Percentiles rank a stretch among this genome's conserved stretches.
phyloP scores from a whole-genome alignment of 2,888 invertebrate species.

The Pyrrhia umbra region DNA sequence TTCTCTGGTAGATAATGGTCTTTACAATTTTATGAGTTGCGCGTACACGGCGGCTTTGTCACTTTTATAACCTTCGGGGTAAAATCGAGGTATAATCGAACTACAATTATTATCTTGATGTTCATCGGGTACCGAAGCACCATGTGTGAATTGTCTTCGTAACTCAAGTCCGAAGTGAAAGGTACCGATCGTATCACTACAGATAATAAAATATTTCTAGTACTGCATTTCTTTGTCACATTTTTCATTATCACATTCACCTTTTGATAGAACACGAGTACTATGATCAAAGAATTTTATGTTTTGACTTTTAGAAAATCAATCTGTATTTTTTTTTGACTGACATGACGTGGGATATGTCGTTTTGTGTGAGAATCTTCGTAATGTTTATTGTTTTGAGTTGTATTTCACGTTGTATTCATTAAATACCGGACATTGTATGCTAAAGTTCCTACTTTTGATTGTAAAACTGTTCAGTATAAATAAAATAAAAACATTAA shows the following conservation, averaged over 20 bases:
- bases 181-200: slow-evolving; percentile 21
- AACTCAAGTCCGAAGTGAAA: slow-evolving; percentile 21
- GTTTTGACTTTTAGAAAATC: background rate
- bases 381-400: background rate
- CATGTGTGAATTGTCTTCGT: slow-evolving; percentile 28
- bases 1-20: background rate
- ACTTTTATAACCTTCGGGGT: slow-evolving; percentile 18
- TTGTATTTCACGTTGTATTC: background rate
- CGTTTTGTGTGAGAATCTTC: background rate
- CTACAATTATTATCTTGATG: slow-evolving; percentile 49
- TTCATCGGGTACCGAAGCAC: slow-evolving; percentile 32
- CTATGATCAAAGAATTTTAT: background rate
- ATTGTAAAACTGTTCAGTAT: too few species aligned
- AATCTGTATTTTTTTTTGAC: too few species aligned
- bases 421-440: too few species aligned
- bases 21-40: background rate
- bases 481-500: too few species aligned
- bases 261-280: background rate
- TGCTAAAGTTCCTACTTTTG: too few species aligned
- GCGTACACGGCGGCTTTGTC: slow-evolving; percentile 17
- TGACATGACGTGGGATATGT: too few species aligned
- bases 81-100: slow-evolving; percentile 19
- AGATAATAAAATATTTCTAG: slow-evolving; percentile 6
- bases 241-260: background rate
- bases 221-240: background rate